Conservation (phyloP, 2,888 invertebrate species). For the Cantharis rufa region DNA sequence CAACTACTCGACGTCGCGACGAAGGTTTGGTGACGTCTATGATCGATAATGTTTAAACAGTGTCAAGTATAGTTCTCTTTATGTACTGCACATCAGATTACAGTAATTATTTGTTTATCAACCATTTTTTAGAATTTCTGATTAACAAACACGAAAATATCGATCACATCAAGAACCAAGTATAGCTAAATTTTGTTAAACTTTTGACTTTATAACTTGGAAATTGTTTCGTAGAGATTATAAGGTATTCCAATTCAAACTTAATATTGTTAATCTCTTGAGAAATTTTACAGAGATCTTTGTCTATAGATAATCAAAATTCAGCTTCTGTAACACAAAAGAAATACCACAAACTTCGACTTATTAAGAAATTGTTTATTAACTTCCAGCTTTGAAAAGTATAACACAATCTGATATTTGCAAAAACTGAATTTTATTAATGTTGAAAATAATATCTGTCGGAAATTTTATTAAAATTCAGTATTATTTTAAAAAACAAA, state of each 20-base stretch:
- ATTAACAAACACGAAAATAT: background rate
- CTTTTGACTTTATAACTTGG: background rate
- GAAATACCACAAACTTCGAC: background rate
- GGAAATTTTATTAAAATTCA: background rate
- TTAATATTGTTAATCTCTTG: background rate
- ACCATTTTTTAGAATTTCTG: background rate
- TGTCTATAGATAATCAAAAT: background rate
- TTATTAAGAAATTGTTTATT: background rate
- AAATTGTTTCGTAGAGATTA: background rate
- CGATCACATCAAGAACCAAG: background rate
- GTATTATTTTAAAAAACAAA: background rate
- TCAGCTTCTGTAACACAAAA: background rate
- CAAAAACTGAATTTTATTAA: too few species aligned
- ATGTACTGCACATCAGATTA: background rate
- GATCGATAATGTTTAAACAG: slow-evolving; percentile 28
- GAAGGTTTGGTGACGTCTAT: slow-evolving; percentile 18
- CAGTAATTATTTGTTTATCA: background rate
- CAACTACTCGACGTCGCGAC: slow-evolving; percentile 29
- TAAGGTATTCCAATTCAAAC: background rate
- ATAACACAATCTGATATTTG: background rate
- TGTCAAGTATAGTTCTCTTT: slow-evolving; percentile 20
- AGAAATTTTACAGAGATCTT: background rate
- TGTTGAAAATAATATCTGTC: background rate
- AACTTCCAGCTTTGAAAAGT: background rate
- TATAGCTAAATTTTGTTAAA: background rate